Percentiles rank a stretch among this genome's conserved stretches.
Conservation (phyloP, 2,113 vertebrate species). For the Trichomycterus rosablanca region DNA sequence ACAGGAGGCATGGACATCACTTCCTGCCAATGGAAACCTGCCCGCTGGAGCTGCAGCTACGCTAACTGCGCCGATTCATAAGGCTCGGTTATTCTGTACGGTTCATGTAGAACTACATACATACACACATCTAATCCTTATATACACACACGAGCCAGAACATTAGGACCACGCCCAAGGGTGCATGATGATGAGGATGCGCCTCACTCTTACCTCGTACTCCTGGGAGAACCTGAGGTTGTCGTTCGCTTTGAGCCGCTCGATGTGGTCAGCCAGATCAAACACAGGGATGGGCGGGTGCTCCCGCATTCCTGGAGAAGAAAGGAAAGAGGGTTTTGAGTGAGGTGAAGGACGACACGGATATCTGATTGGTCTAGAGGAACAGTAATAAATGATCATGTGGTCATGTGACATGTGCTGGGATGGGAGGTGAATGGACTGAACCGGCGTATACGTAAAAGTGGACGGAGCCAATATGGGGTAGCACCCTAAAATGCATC, state of each 20-base stretch:
- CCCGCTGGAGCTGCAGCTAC: background rate
- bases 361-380: constrained; percentile 24
- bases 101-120: no score
- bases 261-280: constrained; percentile 85
- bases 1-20: constrained; percentile 38
- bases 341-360: background rate
- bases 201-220: constrained; percentile 93
- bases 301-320: constrained; percentile 77
- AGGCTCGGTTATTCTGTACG: no score
- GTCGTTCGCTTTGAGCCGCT: constrained; percentile 88
- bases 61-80: no score
- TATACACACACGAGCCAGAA: no score
- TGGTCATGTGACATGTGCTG: background rate
- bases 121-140: no score
- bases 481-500: no score
- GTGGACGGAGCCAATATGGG: no score
- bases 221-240: constrained; percentile 91
- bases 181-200: no score
- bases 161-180: no score
- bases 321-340: constrained; percentile 6
- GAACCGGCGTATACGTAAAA: no score
- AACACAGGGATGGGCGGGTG: constrained; percentile 79
- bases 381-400: constrained; percentile 37
- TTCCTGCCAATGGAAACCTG: constrained; percentile 32
- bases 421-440: no score